A percentile compares a stretch with the other conserved stretches of the same genome.
Evolutionary conservation across 2,797 vertebrate species (phyloP).

Genomic region (Taeniopygia guttata): DNA sequence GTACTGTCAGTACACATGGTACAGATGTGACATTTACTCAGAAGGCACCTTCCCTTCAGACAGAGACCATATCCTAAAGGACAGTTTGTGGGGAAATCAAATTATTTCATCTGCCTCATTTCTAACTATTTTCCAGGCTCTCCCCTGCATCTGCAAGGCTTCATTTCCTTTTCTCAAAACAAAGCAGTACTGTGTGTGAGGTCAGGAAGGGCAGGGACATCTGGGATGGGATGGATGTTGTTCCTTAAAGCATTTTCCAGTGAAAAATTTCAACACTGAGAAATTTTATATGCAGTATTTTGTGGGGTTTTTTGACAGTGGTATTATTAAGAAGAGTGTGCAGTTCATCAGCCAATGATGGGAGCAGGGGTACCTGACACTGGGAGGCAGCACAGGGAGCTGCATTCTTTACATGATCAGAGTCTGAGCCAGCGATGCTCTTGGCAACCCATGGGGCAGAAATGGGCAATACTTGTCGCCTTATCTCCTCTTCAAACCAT

Average conservation of each 20-base stretch:
- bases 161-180: neutral
- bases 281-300: neutral
- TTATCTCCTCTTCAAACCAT: neutral
- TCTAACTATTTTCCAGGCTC: neutral
- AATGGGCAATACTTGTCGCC: neutral
- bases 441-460: neutral
- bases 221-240: neutral
- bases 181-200: neutral
- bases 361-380: fast-evolving
- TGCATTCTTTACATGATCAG: fast-evolving
- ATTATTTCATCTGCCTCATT: neutral
- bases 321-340: neutral
- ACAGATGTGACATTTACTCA: neutral
- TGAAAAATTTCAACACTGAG: neutral
- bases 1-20: too few relatives aligned
- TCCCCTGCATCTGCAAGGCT: fast-evolving
- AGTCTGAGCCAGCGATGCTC: fast-evolving
- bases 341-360: fast-evolving
- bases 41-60: neutral
- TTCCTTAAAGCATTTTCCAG: neutral
- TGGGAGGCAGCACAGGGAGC: neutral
- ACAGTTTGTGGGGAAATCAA: neutral
- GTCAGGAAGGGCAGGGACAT: neutral
- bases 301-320: fast-evolving
- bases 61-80: neutral